These are phyloP conservation scores for Augochlorella aurata DNA, from an alignment of 2,888 invertebrate genomes.

Conservation along the genomic window DNA sequence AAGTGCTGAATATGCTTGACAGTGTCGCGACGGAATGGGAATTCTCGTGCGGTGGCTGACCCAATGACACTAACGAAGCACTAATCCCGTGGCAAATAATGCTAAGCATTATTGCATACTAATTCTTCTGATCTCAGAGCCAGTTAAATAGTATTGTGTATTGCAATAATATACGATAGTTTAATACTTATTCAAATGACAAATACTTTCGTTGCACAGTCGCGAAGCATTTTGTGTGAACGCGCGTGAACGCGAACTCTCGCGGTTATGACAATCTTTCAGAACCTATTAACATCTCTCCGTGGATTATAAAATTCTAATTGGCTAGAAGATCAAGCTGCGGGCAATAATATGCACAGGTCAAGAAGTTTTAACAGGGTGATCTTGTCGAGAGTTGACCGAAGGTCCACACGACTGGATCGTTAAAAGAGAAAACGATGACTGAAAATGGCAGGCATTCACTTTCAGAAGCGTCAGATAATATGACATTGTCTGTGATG, in stretches of 20 bases:
- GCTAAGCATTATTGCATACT: background rate
- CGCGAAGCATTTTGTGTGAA: background rate
- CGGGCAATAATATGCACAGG: background rate
- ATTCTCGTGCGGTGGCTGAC: background rate
- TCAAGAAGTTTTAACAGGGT: background rate
- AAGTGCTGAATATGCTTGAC: slow-evolving; percentile 17
- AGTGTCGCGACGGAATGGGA: slow-evolving; percentile 9
- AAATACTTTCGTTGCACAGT: background rate
- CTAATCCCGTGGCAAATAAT: slow-evolving; percentile 20
- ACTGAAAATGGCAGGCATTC: background rate
- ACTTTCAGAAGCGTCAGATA: background rate
- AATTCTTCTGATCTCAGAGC: background rate
- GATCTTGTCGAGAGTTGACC: slow-evolving; percentile 2
- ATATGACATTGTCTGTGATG: background rate
- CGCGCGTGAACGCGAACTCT: background rate
- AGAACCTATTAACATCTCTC: background rate
- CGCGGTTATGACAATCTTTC: background rate
- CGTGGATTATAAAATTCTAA: background rate
- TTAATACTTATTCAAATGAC: background rate
- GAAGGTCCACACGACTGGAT: background rate
- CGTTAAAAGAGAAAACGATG: slow-evolving; percentile 6
- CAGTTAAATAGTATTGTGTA: background rate
- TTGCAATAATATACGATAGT: background rate
- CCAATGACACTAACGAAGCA: slow-evolving; percentile 15
- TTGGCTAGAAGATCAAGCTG: background rate